These are phyloP conservation scores for Australoheros scitulus DNA, from an alignment of 2,113 vertebrate species.

Conservation along the genomic window DNA sequence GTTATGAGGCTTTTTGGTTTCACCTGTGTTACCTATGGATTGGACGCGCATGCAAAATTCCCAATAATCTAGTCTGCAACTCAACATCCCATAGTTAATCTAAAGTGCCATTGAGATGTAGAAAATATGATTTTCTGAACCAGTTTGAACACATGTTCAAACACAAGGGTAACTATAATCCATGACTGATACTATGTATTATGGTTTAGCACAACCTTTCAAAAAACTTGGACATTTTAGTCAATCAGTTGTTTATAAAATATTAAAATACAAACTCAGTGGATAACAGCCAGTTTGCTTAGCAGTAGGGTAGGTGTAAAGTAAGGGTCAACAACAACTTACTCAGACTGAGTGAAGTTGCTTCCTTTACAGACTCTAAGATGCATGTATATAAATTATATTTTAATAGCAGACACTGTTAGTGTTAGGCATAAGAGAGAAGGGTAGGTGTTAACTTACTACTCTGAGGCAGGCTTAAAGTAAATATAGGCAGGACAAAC, in stretches of 20 bases:
- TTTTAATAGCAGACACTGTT: too few relatives aligned
- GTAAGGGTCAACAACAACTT: background rate
- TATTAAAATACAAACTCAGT: background rate
- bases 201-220: background rate
- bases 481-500: background rate
- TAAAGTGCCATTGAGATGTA: background rate
- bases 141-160: background rate
- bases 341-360: background rate
- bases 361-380: background rate
- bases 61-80: background rate
- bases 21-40: background rate
- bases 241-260: background rate
- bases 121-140: background rate
- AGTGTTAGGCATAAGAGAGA: background rate
- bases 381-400: background rate
- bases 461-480: background rate
- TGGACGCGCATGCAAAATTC: background rate
- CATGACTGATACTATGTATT: background rate
- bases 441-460: background rate
- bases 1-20: slow-evolving; percentile 1
- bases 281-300: background rate
- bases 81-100: background rate
- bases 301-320: background rate
- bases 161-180: background rate
- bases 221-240: background rate